Conservation (phyloP, 2,888 invertebrate species). For the Buathra laborator region DNA sequence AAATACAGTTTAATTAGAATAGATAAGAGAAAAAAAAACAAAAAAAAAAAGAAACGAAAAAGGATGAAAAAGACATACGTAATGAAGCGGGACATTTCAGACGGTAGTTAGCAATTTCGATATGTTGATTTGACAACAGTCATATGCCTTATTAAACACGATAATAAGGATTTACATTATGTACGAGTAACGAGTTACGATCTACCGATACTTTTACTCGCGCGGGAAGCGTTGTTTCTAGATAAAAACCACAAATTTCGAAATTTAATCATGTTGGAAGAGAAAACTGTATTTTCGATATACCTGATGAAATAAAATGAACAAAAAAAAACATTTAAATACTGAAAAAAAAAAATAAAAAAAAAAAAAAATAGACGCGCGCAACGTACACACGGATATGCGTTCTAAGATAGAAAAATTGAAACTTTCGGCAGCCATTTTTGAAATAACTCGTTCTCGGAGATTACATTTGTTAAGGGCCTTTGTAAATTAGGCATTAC, state of each 20-base stretch:
- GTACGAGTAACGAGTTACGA: conserved; percentile 53
- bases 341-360: conserved; percentile 33
- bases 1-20: conserved; percentile 8
- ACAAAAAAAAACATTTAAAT: conserved; percentile 46
- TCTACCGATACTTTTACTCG: conserved; percentile 62
- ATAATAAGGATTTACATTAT: conserved; percentile 69
- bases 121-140: conserved; percentile 70
- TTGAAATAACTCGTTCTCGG: conserved; percentile 72
- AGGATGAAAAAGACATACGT: conserved; percentile 40
- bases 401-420: conserved; percentile 23
- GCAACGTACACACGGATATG: conserved; percentile 37
- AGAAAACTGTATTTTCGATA: conserved; percentile 70
- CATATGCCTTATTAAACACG: conserved; percentile 74
- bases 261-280: conserved; percentile 70
- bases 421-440: conserved; percentile 51
- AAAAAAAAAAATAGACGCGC: conserved; percentile 18
- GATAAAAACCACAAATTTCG: conserved; percentile 59
- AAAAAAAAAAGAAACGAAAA: conserved; percentile 15
- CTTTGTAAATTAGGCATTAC: conserved; percentile 78
- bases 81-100: conserved; percentile 56
- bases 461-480: conserved; percentile 77
- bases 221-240: conserved; percentile 54
- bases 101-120: conserved; percentile 69
- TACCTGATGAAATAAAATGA: conserved; percentile 56
- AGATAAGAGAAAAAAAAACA: conserved; percentile 34